Percentiles rank a stretch among this genome's conserved stretches.
Conservation (phyloP, 2,113 vertebrate genomes). For the Hypanus sabinus region DNA sequence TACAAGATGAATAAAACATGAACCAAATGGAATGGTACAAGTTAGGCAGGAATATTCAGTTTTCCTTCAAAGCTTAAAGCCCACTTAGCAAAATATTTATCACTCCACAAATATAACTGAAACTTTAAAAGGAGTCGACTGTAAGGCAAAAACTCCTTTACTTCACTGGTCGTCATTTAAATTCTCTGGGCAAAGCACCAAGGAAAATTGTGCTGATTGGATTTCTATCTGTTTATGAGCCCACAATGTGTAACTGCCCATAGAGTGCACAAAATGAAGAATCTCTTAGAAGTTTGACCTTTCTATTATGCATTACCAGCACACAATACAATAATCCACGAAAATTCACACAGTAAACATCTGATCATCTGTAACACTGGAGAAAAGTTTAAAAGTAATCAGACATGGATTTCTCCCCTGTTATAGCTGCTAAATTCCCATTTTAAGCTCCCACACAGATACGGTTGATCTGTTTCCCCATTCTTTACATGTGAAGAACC, state of each 20-base stretch:
- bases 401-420: neutral
- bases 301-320: neutral
- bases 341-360: neutral
- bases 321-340: neutral
- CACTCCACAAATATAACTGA: neutral
- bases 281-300: neutral
- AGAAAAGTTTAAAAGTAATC: neutral
- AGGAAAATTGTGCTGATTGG: neutral
- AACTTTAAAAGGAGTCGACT: neutral
- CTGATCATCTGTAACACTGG: neutral
- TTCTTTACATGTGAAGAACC: neutral
- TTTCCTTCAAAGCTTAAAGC: no score
- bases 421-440: neutral
- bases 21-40: neutral
- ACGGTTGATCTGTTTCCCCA: no score
- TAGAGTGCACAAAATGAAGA: no score
- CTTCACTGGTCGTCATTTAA: neutral
- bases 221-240: neutral
- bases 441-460: neutral
- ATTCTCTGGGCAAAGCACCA: neutral
- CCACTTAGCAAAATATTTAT: neutral
- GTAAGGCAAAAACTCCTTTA: neutral
- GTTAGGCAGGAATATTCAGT: neutral
- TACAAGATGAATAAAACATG: neutral
- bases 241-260: no score